Evolutionary conservation across 1,140 invertebrate genomes (phyloP).

Genomic region (Lasaia peninsularis): DNA sequence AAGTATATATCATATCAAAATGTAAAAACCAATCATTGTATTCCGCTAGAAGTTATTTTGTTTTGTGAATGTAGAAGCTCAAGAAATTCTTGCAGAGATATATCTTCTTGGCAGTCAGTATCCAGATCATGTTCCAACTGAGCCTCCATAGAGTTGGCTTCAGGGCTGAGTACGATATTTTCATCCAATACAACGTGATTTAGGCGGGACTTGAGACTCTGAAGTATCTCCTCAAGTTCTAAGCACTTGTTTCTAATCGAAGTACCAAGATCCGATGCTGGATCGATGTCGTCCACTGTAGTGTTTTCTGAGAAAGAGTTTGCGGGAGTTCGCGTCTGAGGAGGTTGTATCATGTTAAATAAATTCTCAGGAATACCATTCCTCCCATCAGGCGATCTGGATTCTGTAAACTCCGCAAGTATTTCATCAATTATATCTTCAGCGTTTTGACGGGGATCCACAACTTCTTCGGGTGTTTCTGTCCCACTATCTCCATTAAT

Average conservation of each 20-base stretch:
- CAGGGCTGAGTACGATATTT: conserved; percentile 71
- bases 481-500: conserved; percentile 57
- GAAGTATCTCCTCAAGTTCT: conserved; percentile 73
- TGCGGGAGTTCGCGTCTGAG: conserved; percentile 56
- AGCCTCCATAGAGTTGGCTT: conserved; percentile 66
- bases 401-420: conserved; percentile 64
- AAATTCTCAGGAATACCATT: conserved; percentile 55
- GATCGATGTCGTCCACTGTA: conserved; percentile 71
- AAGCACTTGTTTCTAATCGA: conserved; percentile 73
- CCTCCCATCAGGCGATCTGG: conserved; percentile 51
- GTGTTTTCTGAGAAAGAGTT: conserved; percentile 62
- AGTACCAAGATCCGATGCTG: conserved; percentile 66
- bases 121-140: conserved; percentile 70
- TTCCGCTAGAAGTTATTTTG: conserved; percentile 54
- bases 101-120: conserved; percentile 67
- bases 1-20: conserved; percentile 12
- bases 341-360: conserved; percentile 64
- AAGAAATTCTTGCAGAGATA: conserved; percentile 67
- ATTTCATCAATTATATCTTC: conserved; percentile 71
- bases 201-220: conserved; percentile 70
- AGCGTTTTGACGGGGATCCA: conserved; percentile 62
- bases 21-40: conserved; percentile 43
- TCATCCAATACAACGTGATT: conserved; percentile 73
- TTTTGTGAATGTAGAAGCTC: conserved; percentile 68
- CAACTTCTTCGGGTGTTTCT: conserved; percentile 57